Evolutionary conservation across 1,140 invertebrate genomes (phyloP).

Genomic region (Scaptomyza pallida): DNA sequence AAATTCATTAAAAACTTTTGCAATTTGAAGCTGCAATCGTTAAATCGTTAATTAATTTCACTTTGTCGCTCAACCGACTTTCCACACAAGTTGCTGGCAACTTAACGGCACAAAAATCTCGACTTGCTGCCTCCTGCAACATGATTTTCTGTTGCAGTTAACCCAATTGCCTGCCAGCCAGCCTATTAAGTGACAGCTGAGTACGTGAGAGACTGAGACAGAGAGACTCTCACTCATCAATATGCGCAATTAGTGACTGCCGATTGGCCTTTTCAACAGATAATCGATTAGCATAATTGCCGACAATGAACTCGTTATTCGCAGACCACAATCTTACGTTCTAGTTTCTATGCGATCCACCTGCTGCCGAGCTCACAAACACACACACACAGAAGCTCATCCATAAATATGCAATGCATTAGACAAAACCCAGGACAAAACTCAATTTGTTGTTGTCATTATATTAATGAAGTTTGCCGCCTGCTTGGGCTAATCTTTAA

Average conservation of each 20-base stretch:
- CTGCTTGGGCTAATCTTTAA: slow-evolving; percentile 61
- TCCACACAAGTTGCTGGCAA: not conserved
- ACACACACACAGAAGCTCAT: not conserved
- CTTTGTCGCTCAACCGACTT: slow-evolving; percentile 10
- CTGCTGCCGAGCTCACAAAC: not conserved
- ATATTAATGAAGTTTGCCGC: slow-evolving; percentile 65
- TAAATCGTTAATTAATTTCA: slow-evolving; percentile 64
- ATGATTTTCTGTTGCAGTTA: slow-evolving; percentile 21
- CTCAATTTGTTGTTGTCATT: slow-evolving; percentile 73
- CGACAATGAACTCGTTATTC: slow-evolving; percentile 53
- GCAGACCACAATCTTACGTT: not conserved
- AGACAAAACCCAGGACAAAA: slow-evolving; percentile 36
- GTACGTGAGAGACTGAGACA: slow-evolving; percentile 1
- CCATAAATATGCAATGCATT: slow-evolving; percentile 65
- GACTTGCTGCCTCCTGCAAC: not conserved
- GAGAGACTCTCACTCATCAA: slow-evolving; percentile 40
- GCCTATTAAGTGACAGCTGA: slow-evolving; percentile 38
- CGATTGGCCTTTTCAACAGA: slow-evolving; percentile 59
- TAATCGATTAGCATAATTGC: slow-evolving; percentile 73
- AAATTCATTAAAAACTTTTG: slow-evolving; percentile 77
- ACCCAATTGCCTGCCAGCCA: slow-evolving; percentile 15
- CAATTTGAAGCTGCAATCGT: slow-evolving; percentile 49
- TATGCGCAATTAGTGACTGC: slow-evolving; percentile 63
- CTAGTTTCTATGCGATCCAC: not conserved
- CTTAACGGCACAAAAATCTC: slow-evolving; percentile 25